A percentile compares a stretch with the other conserved stretches of the same genome.
These are phyloP conservation scores for Python bivittatus DNA, from an alignment of 2,113 vertebrate species.

Conservation along the genomic window DNA sequence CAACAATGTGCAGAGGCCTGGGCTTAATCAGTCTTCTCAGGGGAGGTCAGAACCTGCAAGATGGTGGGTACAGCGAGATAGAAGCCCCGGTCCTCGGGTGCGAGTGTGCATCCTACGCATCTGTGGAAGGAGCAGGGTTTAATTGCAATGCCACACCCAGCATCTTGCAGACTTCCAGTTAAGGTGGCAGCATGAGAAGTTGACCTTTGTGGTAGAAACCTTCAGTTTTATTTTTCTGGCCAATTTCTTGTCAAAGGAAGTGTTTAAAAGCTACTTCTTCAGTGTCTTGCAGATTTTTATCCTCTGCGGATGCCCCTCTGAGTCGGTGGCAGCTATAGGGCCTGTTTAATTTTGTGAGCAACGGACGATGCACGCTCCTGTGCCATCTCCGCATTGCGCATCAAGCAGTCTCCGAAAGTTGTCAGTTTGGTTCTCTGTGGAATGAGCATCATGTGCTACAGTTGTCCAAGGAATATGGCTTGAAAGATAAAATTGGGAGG, in stretches of 20 bases:
- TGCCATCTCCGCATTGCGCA: not conserved
- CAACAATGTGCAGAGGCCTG: not conserved
- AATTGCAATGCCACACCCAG: not conserved
- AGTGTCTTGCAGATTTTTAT: not conserved
- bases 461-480: not conserved
- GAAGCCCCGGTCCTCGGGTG: not conserved
- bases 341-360: not conserved
- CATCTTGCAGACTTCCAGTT: not conserved
- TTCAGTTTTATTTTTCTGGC: not conserved
- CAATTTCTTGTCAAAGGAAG: not conserved
- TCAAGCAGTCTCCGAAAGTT: not conserved
- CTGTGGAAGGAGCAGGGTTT: not conserved
- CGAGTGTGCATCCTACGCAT: not conserved
- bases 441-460: not conserved
- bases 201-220: fast-evolving
- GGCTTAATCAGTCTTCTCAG: not conserved
- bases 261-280: not conserved
- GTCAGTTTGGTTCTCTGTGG: not conserved
- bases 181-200: not conserved
- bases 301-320: not conserved
- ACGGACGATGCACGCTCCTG: not conserved
- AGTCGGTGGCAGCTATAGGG: not conserved
- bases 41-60: not conserved
- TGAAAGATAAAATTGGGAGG: not conserved
- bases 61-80: too few species aligned